phyloP scores from a whole-genome alignment of 2,888 invertebrate genomes.

The Leuctra nigra region DNA sequence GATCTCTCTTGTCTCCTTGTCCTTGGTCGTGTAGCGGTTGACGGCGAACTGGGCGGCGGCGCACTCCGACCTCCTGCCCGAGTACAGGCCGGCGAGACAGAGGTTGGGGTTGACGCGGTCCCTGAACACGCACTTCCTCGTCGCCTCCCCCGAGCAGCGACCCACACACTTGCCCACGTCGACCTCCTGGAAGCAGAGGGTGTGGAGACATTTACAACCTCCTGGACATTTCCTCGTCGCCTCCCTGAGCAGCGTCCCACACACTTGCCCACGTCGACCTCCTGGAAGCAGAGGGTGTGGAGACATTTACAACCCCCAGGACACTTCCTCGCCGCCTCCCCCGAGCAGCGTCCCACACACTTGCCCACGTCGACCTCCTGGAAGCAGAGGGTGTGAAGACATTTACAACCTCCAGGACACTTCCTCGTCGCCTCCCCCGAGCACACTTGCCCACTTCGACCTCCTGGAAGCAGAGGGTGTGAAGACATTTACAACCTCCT shows the following conservation, averaged over 20 bases:
- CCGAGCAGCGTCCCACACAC: too few species aligned
- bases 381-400: too few species aligned
- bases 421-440: too few species aligned
- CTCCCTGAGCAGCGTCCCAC: conserved; percentile 39
- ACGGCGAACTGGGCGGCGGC: conserved; percentile 39
- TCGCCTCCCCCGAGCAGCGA: conserved; percentile 37
- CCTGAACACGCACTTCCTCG: conserved; percentile 29
- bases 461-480: too few species aligned
- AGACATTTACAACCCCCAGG: too few species aligned
- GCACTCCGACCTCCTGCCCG: conserved; percentile 31
- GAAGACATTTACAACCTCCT: too few species aligned
- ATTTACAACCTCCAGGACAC: too few species aligned
- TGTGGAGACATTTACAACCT: too few species aligned
- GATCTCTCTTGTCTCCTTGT: conserved; percentile 35
- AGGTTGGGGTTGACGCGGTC: conserved; percentile 37
- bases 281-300: conserved; percentile 35
- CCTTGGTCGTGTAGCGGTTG: conserved; percentile 35
- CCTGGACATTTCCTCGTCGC: conserved; percentile 30
- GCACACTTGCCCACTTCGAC: too few species aligned
- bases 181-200: conserved; percentile 35
- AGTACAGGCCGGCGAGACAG: conserved; percentile 36
- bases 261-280: conserved; percentile 42
- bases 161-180: conserved; percentile 43
- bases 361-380: too few species aligned
- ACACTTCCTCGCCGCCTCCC: too few species aligned